Evolutionary conservation across 2,113 vertebrate species (phyloP).

Genomic region (Neolamprologus hecqui): DNA sequence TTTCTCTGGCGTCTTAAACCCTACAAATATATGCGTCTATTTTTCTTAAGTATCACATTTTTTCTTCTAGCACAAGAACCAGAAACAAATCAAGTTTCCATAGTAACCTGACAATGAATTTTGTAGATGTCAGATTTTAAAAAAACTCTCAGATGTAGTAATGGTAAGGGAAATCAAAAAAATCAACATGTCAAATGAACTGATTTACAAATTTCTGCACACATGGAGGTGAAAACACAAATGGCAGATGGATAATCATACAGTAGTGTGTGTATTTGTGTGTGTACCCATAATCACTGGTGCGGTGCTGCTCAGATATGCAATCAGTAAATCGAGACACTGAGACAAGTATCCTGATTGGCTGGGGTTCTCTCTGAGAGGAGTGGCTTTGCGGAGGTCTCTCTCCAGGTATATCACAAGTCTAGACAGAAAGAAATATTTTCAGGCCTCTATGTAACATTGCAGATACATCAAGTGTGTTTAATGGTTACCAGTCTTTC

Average conservation of each 20-base stretch:
- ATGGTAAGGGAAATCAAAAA: background rate
- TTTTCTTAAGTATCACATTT: background rate
- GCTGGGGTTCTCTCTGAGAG: slow-evolving; percentile 29
- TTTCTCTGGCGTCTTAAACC: background rate
- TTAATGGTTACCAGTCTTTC: background rate
- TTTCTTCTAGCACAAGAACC: background rate
- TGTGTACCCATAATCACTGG: slow-evolving; percentile 36
- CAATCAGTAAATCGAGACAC: slow-evolving; percentile 41
- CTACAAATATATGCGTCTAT: background rate
- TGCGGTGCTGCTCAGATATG: slow-evolving; percentile 19
- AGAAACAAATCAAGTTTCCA: background rate
- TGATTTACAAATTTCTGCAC: background rate
- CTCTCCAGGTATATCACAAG: slow-evolving; percentile 57
- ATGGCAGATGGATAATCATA: background rate
- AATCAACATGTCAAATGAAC: background rate
- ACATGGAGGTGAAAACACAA: background rate
- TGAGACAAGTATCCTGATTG: slow-evolving; percentile 50
- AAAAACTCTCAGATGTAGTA: background rate
- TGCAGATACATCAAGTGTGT: background rate
- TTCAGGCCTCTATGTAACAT: background rate
- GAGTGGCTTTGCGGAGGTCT: slow-evolving; percentile 45
- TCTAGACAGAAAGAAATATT: slow-evolving; percentile 17
- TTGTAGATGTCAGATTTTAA: background rate
- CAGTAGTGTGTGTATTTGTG: background rate
- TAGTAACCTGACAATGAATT: background rate